Base-by-base conservation (phyloP, 2,888 invertebrate genomes). In the Metopia argyrocephala region DNA sequence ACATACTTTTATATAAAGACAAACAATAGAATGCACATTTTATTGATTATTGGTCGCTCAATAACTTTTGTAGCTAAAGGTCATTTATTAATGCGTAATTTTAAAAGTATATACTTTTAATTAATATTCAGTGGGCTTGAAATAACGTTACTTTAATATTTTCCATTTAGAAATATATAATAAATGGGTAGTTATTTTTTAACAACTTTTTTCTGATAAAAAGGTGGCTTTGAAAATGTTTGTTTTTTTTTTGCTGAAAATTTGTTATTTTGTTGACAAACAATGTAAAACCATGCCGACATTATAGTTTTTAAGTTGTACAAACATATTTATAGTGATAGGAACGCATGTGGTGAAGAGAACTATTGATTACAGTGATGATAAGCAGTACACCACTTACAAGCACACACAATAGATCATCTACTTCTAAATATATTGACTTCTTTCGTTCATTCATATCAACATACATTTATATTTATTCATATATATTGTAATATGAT, bases 401-500 rank as follows among this genome's bases (percentile, higher is more conserved):
- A 38, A 38, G 15, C 38, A 12, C 15, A 9, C 21, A 45, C 9
- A 18, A 66, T 9, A 38, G 31, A 64, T 25, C 25, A 45, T 61
- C 31, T 27, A 59, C 20, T 66, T 52, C 18, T 48, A 20, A 65
- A 23, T 12, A 12, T 2, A n/a, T 18, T 54, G 68, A 64, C 15
- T 68, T 66, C 38, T 59, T 66, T 66, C 50, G 59, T 65, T 59
- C 57, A 71, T 54, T 71, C 18, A 56, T 7, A 5, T 3, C 6
- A 2, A n/a, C 12, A 25, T 15, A 38, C 3, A 38, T 2, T 4
- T 6, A 48, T 21, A 25, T 50, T 4, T 38, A 25, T 45, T 27
- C 27, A 56, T n/a, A 15, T 38, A 31, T n/a, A 15, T n/a, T 50
- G 68, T 56, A 65, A 74, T 66, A 38, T 54, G 76, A 74, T 74